These are phyloP conservation scores for Andrena praecox DNA, from an alignment of 2,888 invertebrate genomes.

Conservation along the genomic window DNA sequence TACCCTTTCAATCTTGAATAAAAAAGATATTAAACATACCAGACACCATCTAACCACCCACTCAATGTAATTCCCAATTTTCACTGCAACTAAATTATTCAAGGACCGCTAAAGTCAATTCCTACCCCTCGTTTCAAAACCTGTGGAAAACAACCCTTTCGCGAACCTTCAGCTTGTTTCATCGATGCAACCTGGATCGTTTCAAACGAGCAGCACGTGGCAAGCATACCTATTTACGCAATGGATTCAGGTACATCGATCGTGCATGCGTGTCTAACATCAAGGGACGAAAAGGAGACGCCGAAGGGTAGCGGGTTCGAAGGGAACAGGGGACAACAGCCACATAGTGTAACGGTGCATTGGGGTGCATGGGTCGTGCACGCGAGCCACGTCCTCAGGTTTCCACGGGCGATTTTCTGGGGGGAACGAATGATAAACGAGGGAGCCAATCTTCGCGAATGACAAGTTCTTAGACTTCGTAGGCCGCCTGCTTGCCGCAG, in stretches of 20 bases:
- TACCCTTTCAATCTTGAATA: no score
- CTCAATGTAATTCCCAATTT: no score
- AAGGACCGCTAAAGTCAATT: no score
- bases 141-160: neutral
- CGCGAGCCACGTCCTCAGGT: slow-evolving; percentile 28
- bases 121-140: neutral
- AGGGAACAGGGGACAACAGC: slow-evolving; percentile 1
- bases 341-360: neutral
- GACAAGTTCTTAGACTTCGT: slow-evolving; percentile 17
- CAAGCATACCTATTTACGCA: slow-evolving; percentile 2
- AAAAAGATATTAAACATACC: no score
- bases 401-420: slow-evolving; percentile 23
- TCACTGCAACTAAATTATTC: no score
- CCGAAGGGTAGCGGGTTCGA: neutral
- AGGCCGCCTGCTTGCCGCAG: neutral
- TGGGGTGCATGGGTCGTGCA: slow-evolving; percentile 18
- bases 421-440: slow-evolving; percentile 39
- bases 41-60: no score
- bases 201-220: slow-evolving; percentile 9
- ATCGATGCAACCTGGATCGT: slow-evolving; percentile 9
- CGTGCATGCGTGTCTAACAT: slow-evolving; percentile 32
- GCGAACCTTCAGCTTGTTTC: neutral
- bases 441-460: slow-evolving; percentile 21
- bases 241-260: slow-evolving; percentile 30
- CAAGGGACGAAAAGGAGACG: slow-evolving; percentile 12